These are phyloP conservation scores for Catagonus wagneri DNA, from an alignment of 2,113 vertebrate genomes.

Conservation along the genomic window DNA sequence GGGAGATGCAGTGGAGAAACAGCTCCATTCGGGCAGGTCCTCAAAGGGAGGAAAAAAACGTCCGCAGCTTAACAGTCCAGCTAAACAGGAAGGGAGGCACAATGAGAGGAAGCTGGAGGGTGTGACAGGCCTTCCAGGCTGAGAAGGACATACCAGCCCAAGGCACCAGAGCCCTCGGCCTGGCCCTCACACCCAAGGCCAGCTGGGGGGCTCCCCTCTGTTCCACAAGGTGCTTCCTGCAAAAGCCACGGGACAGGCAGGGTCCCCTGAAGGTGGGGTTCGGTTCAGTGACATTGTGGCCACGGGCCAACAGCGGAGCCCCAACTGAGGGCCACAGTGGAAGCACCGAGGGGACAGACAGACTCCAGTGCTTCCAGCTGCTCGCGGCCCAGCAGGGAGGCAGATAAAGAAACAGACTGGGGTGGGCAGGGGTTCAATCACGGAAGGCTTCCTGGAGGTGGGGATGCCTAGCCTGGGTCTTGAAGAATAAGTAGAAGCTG, in stretches of 20 bases:
- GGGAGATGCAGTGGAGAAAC: neutral
- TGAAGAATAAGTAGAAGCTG: neutral
- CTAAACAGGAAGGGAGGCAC: constrained; percentile 86
- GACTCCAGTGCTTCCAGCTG: neutral
- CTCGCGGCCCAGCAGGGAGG: neutral
- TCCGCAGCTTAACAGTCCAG: neutral
- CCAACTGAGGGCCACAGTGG: neutral
- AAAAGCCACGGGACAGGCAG: neutral
- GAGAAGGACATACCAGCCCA: neutral
- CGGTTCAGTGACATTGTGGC: neutral
- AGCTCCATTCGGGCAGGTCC: constrained; percentile 27
- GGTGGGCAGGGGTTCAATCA: neutral
- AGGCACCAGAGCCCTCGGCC: neutral
- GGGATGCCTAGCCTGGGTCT: neutral
- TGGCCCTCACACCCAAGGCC: neutral
- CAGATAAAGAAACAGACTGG: neutral
- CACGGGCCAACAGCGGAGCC: neutral
- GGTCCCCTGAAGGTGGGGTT: neutral
- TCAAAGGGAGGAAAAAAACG: constrained; percentile 44
- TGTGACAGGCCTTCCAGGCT: neutral
- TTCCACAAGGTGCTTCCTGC: neutral
- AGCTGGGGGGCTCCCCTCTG: neutral
- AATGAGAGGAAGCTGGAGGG: constrained; percentile 86
- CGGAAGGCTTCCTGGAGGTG: constrained; percentile 58
- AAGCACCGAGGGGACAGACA: neutral